Evolutionary conservation across 1,140 invertebrate species (phyloP).

Genomic region (Copidosoma floridanum): DNA sequence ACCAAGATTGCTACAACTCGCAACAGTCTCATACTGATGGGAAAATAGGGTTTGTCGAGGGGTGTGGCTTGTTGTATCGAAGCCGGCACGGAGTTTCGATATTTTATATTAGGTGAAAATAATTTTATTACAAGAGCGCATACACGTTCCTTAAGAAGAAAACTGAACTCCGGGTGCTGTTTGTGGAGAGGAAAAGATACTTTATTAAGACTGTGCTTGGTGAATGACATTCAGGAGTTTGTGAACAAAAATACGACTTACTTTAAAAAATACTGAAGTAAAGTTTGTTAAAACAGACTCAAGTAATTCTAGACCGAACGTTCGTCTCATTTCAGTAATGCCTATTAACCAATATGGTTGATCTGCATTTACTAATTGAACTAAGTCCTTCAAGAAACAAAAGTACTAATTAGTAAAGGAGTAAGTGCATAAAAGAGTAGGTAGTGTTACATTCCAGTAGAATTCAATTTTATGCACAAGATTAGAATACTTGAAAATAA

Average conservation of each 20-base stretch:
- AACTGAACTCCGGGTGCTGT: slow-evolving; percentile 91
- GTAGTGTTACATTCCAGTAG: too few relatives aligned
- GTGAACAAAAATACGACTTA: slow-evolving; percentile 49
- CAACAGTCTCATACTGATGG: slow-evolving; percentile 92
- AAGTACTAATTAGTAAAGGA: slow-evolving; percentile 11
- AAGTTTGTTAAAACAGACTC: slow-evolving; percentile 92
- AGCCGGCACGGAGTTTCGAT: slow-evolving; percentile 63
- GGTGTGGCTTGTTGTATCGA: slow-evolving; percentile 62
- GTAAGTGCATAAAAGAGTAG: too few relatives aligned
- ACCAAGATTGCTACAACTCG: slow-evolving; percentile 90
- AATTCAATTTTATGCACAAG: too few relatives aligned
- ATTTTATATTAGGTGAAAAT: slow-evolving; percentile 96
- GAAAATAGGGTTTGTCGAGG: slow-evolving; percentile 92
- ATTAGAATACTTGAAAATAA: neutral
- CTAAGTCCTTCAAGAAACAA: slow-evolving; percentile 74
- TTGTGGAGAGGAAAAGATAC: neutral
- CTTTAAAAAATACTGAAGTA: slow-evolving; percentile 89
- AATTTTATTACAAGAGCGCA: slow-evolving; percentile 96
- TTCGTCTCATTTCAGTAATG: slow-evolving; percentile 95
- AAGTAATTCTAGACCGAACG: slow-evolving; percentile 92
- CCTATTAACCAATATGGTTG: slow-evolving; percentile 92
- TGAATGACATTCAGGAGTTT: neutral
- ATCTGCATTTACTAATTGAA: slow-evolving; percentile 94
- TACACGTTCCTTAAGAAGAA: slow-evolving; percentile 92
- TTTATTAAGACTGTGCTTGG: neutral